phyloP scores from a whole-genome alignment of 2,113 vertebrate species.

The Corydoras maculifer region DNA sequence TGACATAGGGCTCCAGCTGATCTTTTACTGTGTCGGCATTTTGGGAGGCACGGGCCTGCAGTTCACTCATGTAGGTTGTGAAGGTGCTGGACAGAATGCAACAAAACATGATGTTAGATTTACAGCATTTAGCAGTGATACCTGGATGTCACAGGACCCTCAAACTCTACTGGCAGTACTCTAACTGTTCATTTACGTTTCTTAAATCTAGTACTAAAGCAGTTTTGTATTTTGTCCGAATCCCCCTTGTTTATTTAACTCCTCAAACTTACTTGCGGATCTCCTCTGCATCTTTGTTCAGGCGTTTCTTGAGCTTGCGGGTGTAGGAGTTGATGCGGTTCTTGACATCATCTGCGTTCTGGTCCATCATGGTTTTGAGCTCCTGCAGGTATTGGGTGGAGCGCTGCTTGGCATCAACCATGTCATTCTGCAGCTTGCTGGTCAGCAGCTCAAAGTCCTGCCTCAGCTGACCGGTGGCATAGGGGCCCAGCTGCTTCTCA shows the following conservation, averaged over 20 bases:
- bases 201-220: no score
- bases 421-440: slow-evolving; percentile 65
- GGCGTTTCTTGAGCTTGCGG: slow-evolving; percentile 71
- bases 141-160: no score
- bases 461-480: slow-evolving; percentile 49
- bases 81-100: slow-evolving; percentile 50
- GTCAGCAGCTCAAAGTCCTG: slow-evolving; percentile 62
- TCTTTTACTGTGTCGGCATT: slow-evolving; percentile 53
- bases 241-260: neutral
- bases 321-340: slow-evolving; percentile 56
- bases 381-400: slow-evolving; percentile 63
- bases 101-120: neutral
- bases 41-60: slow-evolving; percentile 60
- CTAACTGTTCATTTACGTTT: no score
- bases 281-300: slow-evolving; percentile 65
- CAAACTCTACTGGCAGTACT: neutral
- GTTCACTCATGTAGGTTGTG: slow-evolving; percentile 58
- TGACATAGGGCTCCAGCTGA: slow-evolving; percentile 56
- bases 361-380: slow-evolving; percentile 61
- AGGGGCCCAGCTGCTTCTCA: slow-evolving; percentile 59
- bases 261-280: slow-evolving; percentile 60
- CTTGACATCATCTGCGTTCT: slow-evolving; percentile 60
- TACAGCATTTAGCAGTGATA: no score
- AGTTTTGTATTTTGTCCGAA: no score
- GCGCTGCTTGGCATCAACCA: slow-evolving; percentile 65